Conservation (phyloP, 2,113 vertebrate genomes). For the Acrocephalus kingi region DNA sequence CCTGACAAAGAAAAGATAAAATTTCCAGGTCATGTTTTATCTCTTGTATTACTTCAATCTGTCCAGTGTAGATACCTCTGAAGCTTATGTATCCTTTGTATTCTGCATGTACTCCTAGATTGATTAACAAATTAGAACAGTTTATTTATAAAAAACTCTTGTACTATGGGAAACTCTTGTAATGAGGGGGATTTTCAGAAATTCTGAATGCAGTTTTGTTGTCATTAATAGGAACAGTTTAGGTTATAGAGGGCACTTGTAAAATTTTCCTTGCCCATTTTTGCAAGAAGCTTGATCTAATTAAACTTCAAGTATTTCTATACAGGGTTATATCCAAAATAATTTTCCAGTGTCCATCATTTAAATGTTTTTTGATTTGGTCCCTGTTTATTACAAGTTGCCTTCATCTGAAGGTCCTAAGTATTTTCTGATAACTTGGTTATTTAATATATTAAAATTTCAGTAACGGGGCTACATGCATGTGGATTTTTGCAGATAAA, state of each 20-base stretch:
- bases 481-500: neutral
- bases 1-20: neutral
- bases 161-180: neutral
- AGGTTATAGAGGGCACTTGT: neutral
- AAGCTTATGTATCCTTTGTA: neutral
- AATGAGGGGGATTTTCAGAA: neutral
- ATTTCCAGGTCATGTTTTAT: neutral
- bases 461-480: neutral
- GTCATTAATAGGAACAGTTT: neutral
- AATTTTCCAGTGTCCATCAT: neutral
- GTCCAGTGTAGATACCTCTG: neutral
- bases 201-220: neutral
- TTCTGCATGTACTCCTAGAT: neutral
- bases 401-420: neutral
- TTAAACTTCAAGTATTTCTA: neutral
- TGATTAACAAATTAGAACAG: neutral
- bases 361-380: neutral
- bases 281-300: neutral
- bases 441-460: neutral
- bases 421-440: neutral
- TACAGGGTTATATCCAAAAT: neutral
- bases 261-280: neutral
- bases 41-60: neutral
- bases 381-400: neutral
- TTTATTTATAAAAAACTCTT: neutral